Evolutionary conservation across 2,888 invertebrate species (phyloP).

Genomic region (Euproctis similis): DNA sequence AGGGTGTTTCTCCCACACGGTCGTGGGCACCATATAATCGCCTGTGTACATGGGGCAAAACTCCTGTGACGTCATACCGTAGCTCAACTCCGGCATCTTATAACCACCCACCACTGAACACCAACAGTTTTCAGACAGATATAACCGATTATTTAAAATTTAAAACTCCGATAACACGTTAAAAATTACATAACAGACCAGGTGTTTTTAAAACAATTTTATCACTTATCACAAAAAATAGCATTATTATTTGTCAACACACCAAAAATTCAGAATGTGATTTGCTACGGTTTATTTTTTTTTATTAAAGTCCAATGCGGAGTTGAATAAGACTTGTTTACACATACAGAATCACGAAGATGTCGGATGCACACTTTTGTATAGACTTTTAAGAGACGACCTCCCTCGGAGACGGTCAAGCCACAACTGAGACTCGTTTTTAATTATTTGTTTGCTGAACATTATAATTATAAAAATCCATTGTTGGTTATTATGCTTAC

Average conservation of each 20-base stretch:
- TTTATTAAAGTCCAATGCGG: too few species aligned
- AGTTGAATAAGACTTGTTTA: slow-evolving; percentile 48
- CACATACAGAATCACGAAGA: slow-evolving; percentile 38
- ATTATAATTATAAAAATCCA: slow-evolving; percentile 33
- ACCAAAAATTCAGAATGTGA: too few species aligned
- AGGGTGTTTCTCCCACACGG: slow-evolving; percentile 51
- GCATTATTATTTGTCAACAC: too few species aligned
- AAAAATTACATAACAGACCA: too few species aligned
- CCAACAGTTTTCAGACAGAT: too few species aligned
- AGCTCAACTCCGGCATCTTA: slow-evolving; percentile 65
- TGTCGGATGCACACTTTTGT: slow-evolving; percentile 27
- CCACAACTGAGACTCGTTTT: slow-evolving; percentile 40
- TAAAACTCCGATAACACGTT: too few species aligned
- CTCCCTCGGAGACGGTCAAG: slow-evolving; percentile 36
- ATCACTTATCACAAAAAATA: too few species aligned
- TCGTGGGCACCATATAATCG: slow-evolving; percentile 43
- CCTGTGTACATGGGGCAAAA: slow-evolving; percentile 46
- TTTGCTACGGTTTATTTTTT: too few species aligned
- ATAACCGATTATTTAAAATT: too few species aligned
- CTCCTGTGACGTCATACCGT: slow-evolving; percentile 58
- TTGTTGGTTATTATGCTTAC: slow-evolving; percentile 42
- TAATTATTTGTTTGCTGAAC: neutral
- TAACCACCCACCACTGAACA: slow-evolving; percentile 31
- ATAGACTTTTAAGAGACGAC: slow-evolving; percentile 31
- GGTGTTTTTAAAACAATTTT: too few species aligned